A percentile compares a stretch with the other conserved stretches of the same genome.
Evolutionary conservation across 2,888 invertebrate genomes (phyloP).

Genomic region (Galeruca laticollis): DNA sequence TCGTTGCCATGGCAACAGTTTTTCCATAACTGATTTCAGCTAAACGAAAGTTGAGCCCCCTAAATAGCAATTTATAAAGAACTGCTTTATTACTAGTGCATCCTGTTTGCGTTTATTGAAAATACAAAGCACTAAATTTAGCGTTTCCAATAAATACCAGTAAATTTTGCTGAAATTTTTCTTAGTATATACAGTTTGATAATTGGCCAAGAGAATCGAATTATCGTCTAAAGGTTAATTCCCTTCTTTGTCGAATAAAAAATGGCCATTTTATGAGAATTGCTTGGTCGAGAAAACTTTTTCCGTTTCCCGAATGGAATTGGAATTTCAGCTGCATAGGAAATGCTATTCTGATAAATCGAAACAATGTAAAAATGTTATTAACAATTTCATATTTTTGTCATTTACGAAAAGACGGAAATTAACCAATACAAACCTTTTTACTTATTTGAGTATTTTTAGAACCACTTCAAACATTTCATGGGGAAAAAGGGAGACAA

Average conservation of each 20-base stretch:
- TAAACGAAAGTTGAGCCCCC: too few species aligned
- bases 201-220: conserved; percentile 22
- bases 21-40: too few species aligned
- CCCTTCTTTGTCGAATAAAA: background rate
- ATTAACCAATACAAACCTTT: background rate
- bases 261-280: background rate
- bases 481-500: too few species aligned
- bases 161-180: background rate
- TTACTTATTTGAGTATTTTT: too few species aligned
- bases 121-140: too few species aligned
- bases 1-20: too few species aligned
- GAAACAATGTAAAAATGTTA: conserved; percentile 1
- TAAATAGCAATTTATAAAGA: too few species aligned
- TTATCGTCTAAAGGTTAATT: conserved; percentile 19
- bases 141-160: background rate
- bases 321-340: conserved; percentile 8
- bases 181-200: conserved; percentile 9
- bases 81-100: too few species aligned
- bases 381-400: background rate
- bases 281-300: background rate
- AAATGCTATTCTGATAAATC: background rate
- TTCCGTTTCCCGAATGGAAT: conserved; percentile 13
- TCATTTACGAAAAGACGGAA: background rate
- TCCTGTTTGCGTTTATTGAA: too few species aligned
- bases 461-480: too few species aligned